These are phyloP conservation scores for Cyprichromis sp. DNA, from an alignment of 2,113 vertebrate species.

Conservation along the genomic window DNA sequence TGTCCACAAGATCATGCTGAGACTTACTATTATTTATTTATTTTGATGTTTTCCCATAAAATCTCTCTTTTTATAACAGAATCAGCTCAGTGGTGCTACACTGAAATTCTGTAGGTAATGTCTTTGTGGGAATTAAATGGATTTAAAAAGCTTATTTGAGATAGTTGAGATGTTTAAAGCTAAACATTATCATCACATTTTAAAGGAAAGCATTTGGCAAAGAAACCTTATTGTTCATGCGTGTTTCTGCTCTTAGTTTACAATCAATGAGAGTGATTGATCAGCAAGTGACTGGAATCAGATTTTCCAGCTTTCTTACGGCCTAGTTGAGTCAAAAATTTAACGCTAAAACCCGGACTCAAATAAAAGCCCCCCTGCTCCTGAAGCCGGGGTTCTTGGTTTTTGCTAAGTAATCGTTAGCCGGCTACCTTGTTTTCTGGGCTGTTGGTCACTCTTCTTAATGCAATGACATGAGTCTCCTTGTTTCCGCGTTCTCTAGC, in stretches of 20 bases:
- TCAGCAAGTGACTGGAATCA: background rate
- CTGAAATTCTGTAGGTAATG: background rate
- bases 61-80: background rate
- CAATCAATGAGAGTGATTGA: background rate
- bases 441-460: constrained; percentile 29
- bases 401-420: background rate
- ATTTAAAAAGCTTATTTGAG: background rate
- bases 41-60: background rate
- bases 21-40: background rate
- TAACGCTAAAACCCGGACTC: accelerated
- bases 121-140: background rate
- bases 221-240: background rate
- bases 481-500: constrained; percentile 55
- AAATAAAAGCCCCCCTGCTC: background rate
- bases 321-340: background rate
- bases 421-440: constrained; percentile 37
- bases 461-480: constrained; percentile 70
- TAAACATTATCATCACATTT: background rate
- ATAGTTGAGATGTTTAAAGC: background rate
- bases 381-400: background rate
- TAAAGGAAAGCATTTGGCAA: background rate
- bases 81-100: background rate
- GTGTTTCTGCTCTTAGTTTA: background rate
- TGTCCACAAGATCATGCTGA: background rate
- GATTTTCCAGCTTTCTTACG: background rate